phyloP scores from a whole-genome alignment of 2,113 vertebrate genomes.

The Malurus elegans region DNA sequence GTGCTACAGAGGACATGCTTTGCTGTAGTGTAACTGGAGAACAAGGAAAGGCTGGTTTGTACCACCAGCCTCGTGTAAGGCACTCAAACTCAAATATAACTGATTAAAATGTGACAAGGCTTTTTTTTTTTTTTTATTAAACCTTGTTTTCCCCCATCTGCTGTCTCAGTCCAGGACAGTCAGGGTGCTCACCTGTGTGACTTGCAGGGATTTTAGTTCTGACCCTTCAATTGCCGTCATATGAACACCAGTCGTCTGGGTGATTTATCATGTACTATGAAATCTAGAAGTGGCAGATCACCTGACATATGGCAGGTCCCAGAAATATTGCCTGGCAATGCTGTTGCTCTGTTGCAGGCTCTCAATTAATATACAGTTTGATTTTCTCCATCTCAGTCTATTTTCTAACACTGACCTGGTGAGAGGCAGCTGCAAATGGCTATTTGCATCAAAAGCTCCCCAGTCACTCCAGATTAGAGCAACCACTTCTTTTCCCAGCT shows the following conservation, averaged over 20 bases:
- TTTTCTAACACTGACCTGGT: background rate
- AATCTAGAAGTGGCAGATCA: background rate
- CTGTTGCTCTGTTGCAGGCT: background rate
- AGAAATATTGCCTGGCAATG: background rate
- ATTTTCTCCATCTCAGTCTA: slow-evolving; percentile 24
- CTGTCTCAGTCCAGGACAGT: background rate
- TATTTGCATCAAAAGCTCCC: slow-evolving; percentile 43
- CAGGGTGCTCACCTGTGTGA: background rate
- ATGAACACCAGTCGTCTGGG: background rate
- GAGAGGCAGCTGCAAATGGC: slow-evolving; percentile 52
- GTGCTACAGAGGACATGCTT: background rate
- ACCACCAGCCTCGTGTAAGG: background rate
- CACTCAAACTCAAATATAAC: background rate
- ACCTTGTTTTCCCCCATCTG: background rate
- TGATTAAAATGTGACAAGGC: background rate
- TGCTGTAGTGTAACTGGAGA: background rate
- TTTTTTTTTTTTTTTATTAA: background rate
- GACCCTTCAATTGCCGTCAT: background rate
- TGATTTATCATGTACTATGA: background rate
- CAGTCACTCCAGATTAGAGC: slow-evolving; percentile 31
- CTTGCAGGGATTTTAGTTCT: background rate
- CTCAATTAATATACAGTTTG: slow-evolving; percentile 29
- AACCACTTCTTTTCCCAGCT: background rate
- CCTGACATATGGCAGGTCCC: background rate
- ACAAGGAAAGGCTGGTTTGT: background rate